Evolutionary conservation across 2,797 vertebrate genomes (phyloP), one percentile per base, ranked within the genome.

Genomic region (Calcarius lapponicus): DNA sequence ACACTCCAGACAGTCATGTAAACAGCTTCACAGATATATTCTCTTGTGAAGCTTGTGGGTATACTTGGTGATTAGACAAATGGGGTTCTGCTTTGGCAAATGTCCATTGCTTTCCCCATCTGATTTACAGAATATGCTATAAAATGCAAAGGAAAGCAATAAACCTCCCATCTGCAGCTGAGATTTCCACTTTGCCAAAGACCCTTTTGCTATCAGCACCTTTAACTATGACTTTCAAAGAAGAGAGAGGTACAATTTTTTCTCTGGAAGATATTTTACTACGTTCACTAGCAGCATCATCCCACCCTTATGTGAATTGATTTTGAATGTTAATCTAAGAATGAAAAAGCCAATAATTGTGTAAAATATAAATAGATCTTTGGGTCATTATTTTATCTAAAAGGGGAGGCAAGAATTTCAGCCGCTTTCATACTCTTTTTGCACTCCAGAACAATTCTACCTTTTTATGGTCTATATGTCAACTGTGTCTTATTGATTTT

Each of bases 31-130:
- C 0, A 40, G 67, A 66, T 80, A 72, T 95, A 96, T 94, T 95
- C 95, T 95, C 95, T 80, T 85, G 93, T 5, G 29, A 86, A 96
- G 74, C 92, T 96, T 96, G 93, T 95, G 94, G 93, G 94, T 95
- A 96, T 96, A 94, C 84, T 96, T 94, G 95, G 91, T 97, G 95
- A 96, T 94, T 95, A 97, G 90, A 96, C 94, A 95, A 97, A 96
- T 95, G 94, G 96, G 95, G 95, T 80, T 95, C 94, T 94, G 79
- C 86, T 82, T 94, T 96, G 94, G 95, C 96, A 96, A 97, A 95
- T 94, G 88, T 94, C 96, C 96, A 95, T 95, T 74, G 78, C 88
- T 95, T 97, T 95, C 96, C 96, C 92, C 96, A 96, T 80, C 92
- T 95, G 96, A 96, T 86, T 96, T 96, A 85, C 86, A 95, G 96